These are phyloP conservation scores for Aphrocallistes beatrix DNA, from an alignment of 37 sponge, comb jelly and placozoan species.

Conservation along the genomic window DNA sequence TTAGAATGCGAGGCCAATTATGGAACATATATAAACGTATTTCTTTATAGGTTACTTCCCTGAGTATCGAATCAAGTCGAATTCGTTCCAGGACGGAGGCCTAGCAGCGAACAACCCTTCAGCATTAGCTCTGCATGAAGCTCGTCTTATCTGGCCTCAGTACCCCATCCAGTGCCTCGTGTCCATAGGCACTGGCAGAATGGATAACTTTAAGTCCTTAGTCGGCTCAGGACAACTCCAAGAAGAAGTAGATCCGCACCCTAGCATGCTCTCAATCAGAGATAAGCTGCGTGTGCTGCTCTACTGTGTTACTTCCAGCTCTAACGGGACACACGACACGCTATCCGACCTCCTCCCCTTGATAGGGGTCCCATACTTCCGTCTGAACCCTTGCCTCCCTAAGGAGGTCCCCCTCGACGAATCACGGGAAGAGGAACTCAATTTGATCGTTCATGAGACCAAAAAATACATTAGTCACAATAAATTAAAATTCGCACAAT, in stretches of 20 bases:
- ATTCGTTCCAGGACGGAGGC: constrained; percentile 62
- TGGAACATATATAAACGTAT: too few species aligned
- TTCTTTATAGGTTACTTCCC: constrained; percentile 4
- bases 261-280: not conserved
- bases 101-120: constrained; percentile 72
- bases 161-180: constrained; percentile 64
- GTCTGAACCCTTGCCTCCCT: constrained; percentile 63
- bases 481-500: not conserved
- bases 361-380: constrained; percentile 34
- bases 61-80: not conserved
- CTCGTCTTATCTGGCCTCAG: constrained; percentile 54
- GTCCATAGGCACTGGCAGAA: constrained; percentile 70
- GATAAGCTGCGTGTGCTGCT: constrained; percentile 44
- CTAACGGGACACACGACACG: constrained; percentile 17
- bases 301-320: not conserved
- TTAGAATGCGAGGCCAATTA: too few species aligned
- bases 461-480: constrained; percentile 26
- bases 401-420: constrained; percentile 61
- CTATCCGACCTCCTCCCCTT: not conserved
- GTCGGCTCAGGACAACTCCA: constrained; percentile 16
- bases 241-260: not conserved
- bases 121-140: constrained; percentile 75
- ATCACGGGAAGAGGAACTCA: constrained; percentile 36
- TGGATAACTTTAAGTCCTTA: not conserved
- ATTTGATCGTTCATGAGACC: constrained; percentile 38